A percentile compares a stretch with the other conserved stretches of the same genome.
phyloP scores from a whole-genome alignment of 2,888 invertebrate species.

The Calameuta pallipes region DNA sequence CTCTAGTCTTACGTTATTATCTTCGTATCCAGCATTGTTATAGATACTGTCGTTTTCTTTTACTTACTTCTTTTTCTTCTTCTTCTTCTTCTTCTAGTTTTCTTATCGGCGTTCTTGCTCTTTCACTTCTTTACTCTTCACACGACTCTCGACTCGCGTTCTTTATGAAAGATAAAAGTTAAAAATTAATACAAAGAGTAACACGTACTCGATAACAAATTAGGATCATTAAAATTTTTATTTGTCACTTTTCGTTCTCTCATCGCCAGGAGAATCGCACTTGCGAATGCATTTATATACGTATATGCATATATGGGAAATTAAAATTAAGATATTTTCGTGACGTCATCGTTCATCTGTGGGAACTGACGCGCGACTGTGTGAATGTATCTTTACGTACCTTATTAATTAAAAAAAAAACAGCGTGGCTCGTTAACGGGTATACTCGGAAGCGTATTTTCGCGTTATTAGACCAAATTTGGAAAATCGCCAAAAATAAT shows the following conservation, averaged over 20 bases:
- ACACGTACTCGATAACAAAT: not conserved
- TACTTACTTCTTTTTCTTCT: constrained; percentile 12
- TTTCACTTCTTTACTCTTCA: not conserved
- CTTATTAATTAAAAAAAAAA: not conserved
- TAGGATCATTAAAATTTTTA: not conserved
- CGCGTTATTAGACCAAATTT: not conserved
- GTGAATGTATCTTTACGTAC: constrained; percentile 3
- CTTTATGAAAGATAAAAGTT: not conserved
- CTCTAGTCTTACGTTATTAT: constrained; percentile 63
- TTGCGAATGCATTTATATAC: not conserved
- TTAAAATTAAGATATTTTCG: not conserved
- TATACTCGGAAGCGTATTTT: not conserved
- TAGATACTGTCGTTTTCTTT: constrained; percentile 6
- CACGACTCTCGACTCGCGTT: not conserved
- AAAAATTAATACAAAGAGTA: not conserved
- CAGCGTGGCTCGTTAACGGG: not conserved
- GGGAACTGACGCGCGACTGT: not conserved
- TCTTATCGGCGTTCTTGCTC: not conserved
- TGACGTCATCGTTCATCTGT: not conserved
- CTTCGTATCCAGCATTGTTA: constrained; percentile 38
- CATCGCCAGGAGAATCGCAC: not conserved
- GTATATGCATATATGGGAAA: not conserved
- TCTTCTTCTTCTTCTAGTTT: not conserved
- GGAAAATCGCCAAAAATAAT: not conserved
- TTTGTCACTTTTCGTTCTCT: not conserved